Evolutionary conservation across 2,888 invertebrate genomes (phyloP).

Genomic region (Hirtodrosophila confusa): DNA sequence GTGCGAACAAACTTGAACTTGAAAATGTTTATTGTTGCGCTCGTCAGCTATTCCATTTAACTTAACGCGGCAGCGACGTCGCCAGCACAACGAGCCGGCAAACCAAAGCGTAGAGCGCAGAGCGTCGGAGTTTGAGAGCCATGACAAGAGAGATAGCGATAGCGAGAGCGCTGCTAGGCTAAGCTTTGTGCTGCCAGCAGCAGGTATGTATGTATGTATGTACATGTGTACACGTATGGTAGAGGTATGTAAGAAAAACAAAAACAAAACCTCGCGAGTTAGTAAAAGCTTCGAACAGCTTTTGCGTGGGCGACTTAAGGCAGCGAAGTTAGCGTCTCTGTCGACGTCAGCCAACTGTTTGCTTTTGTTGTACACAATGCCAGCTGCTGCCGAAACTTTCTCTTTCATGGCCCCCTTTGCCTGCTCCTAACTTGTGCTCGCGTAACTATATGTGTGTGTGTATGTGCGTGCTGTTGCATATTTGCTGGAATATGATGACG

Average conservation of each 20-base stretch:
- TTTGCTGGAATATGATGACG: slow-evolving; percentile 58
- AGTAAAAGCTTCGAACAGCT: slow-evolving; percentile 60
- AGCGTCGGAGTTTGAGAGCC: slow-evolving; percentile 4
- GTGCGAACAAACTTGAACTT: slow-evolving; percentile 83
- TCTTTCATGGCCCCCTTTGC: slow-evolving; percentile 37
- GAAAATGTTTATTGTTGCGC: slow-evolving; percentile 73
- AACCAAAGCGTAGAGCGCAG: slow-evolving; percentile 31
- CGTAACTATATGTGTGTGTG: slow-evolving; percentile 3
- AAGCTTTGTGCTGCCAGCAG: slow-evolving; percentile 35
- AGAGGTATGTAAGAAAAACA: slow-evolving; percentile 39
- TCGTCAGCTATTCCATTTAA: slow-evolving; percentile 48
- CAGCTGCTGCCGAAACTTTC: slow-evolving; percentile 61
- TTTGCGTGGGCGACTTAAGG: slow-evolving; percentile 75
- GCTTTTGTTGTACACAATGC: slow-evolving; percentile 64
- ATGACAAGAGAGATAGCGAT: slow-evolving; percentile 3
- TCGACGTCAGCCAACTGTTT: slow-evolving; percentile 71
- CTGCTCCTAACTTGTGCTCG: background rate
- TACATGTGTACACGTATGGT: background rate
- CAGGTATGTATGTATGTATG: slow-evolving; percentile 46
- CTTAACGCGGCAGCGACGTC: slow-evolving; percentile 38
- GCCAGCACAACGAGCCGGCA: slow-evolving; percentile 41
- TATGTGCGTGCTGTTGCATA: slow-evolving; percentile 67
- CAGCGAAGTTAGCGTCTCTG: slow-evolving; percentile 54
- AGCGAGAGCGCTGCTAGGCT: slow-evolving; percentile 28
- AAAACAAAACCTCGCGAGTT: slow-evolving; percentile 24